A percentile compares a stretch with the other conserved stretches of the same genome.
Conservation (phyloP, 2,797 vertebrate species). For the Sebastiscus tertius region DNA sequence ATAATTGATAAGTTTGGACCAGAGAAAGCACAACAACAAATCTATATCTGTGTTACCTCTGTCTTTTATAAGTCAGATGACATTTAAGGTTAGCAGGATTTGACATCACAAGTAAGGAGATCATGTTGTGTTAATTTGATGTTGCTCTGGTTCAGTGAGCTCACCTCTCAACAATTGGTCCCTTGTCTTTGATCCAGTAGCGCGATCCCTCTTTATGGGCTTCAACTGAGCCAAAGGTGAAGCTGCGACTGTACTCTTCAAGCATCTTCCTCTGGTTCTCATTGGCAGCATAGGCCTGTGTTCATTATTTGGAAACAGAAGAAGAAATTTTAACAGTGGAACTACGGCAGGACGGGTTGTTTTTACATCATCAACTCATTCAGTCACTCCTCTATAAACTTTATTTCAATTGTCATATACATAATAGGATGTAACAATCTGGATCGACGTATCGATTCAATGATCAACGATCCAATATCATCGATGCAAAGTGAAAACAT, state of each 20-base stretch:
- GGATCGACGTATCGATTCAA: too few species aligned
- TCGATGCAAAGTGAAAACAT: too few species aligned
- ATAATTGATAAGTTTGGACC: not conserved
- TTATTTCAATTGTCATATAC: not conserved
- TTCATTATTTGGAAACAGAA: slow-evolving; percentile 2
- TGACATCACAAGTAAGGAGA: not conserved
- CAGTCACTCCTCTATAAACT: not conserved
- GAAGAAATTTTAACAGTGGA: not conserved
- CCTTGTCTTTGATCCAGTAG: slow-evolving; percentile 93
- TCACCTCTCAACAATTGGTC: slow-evolving; percentile 94
- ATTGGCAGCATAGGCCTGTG: slow-evolving; percentile 85
- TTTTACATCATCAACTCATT: not conserved
- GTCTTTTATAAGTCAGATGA: not conserved
- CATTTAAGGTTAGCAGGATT: not conserved
- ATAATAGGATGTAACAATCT: too few species aligned
- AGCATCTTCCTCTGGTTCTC: slow-evolving; percentile 90
- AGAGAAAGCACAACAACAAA: not conserved
- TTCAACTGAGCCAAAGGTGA: slow-evolving; percentile 88
- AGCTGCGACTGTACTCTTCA: slow-evolving; percentile 87
- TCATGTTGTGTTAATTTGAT: not conserved
- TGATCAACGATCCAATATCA: too few species aligned
- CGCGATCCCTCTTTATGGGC: slow-evolving; percentile 93
- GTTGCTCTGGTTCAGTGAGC: not conserved
- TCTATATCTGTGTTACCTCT: not conserved
- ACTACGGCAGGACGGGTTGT: not conserved